phyloP scores from a whole-genome alignment of 2,888 invertebrate genomes.

The Lordiphosa fenestrarum region DNA sequence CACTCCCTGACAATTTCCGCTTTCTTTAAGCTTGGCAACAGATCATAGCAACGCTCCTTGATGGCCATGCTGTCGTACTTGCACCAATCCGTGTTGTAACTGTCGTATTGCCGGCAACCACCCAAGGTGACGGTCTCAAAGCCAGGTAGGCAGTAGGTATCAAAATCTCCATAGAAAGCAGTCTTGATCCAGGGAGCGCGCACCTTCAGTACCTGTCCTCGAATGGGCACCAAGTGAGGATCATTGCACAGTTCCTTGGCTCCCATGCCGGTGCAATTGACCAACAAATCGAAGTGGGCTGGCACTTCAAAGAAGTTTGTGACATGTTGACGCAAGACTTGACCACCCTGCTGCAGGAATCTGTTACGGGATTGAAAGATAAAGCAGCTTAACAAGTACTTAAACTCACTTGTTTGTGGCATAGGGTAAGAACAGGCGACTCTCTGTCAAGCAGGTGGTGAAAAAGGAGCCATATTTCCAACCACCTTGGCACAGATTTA shows the following conservation, averaged over 20 bases:
- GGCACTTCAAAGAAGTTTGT: slow-evolving; percentile 84
- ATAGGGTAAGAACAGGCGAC: slow-evolving; percentile 89
- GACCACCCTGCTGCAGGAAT: slow-evolving; percentile 84
- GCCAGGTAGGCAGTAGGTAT: slow-evolving; percentile 92
- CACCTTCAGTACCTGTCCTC: slow-evolving; percentile 91
- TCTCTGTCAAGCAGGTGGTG: slow-evolving; percentile 89
- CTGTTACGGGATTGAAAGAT: slow-evolving; percentile 73
- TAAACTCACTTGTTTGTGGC: slow-evolving; percentile 84
- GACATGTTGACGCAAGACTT: slow-evolving; percentile 82
- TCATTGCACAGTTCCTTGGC: slow-evolving; percentile 89
- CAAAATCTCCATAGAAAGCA: slow-evolving; percentile 92
- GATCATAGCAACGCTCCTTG: slow-evolving; percentile 87
- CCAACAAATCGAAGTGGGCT: slow-evolving; percentile 85
- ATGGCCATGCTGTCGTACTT: slow-evolving; percentile 89
- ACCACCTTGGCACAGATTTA: slow-evolving; percentile 85
- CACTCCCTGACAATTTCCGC: slow-evolving; percentile 84
- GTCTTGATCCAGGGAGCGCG: slow-evolving; percentile 94
- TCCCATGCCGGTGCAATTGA: slow-evolving; percentile 94
- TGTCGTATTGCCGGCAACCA: slow-evolving; percentile 91
- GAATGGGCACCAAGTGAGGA: slow-evolving; percentile 87
- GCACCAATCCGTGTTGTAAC: slow-evolving; percentile 85
- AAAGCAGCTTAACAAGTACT: neutral
- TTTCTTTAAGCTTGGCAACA: slow-evolving; percentile 86
- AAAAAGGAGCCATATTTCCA: slow-evolving; percentile 93
- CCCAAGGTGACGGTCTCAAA: slow-evolving; percentile 89